A percentile compares a stretch with the other conserved stretches of the same genome.
phyloP scores from a whole-genome alignment of 2,888 invertebrate species.

The Malthinus flaveolus region DNA sequence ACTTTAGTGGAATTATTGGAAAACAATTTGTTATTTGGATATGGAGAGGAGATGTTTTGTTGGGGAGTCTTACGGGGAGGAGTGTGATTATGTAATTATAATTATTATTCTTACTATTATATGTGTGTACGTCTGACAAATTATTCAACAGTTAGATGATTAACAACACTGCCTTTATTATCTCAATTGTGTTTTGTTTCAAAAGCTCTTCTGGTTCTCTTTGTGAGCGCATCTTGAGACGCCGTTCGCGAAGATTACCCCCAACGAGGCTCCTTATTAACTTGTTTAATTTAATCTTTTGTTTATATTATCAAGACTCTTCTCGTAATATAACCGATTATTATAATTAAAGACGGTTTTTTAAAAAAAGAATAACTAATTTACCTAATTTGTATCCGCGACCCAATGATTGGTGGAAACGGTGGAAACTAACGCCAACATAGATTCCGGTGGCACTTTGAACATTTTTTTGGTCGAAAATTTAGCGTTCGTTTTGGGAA shows the following conservation, averaged over 20 bases:
- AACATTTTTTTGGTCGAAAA: no score
- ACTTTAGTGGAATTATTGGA: constrained; percentile 26
- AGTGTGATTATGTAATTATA: constrained; percentile 16
- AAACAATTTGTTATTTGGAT: constrained; percentile 28
- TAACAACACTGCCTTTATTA: not conserved
- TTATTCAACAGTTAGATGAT: constrained; percentile 3
- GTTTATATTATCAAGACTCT: constrained; percentile 17
- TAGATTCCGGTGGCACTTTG: no score
- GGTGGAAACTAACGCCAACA: no score
- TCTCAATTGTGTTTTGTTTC: no score
- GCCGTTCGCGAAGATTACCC: constrained; percentile 5
- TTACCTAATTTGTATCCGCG: no score
- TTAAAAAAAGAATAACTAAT: no score
- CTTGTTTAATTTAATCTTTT: constrained; percentile 21
- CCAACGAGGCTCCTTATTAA: constrained; percentile 14
- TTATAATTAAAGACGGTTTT: no score
- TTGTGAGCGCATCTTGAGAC: no score
- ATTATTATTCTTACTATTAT: not conserved
- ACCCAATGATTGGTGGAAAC: no score
- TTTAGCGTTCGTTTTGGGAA: no score
- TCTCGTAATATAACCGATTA: not conserved
- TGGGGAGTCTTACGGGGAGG: constrained; percentile 8
- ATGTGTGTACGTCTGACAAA: constrained; percentile 3
- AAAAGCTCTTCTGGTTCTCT: no score
- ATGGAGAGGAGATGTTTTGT: constrained; percentile 12